These are phyloP conservation scores for Aspidiotus destructor DNA, from an alignment of 2,888 invertebrate genomes.

Conservation along the genomic window DNA sequence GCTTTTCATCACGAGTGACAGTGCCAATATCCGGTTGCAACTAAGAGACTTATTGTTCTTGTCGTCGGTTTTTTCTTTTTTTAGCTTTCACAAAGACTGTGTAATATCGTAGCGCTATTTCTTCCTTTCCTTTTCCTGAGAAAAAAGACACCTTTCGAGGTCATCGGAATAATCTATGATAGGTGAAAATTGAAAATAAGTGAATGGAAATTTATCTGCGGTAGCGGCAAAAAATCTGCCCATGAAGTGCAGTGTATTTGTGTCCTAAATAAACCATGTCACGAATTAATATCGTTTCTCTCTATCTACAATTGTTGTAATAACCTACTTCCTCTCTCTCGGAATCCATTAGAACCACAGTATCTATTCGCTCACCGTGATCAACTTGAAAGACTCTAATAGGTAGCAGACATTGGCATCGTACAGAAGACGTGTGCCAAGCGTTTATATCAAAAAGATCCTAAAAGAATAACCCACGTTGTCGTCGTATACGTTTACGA, in stretches of 20 bases:
- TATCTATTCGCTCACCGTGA: no score
- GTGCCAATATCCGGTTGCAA: no score
- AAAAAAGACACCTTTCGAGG: not conserved
- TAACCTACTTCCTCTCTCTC: conserved; percentile 19
- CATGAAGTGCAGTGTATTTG: not conserved
- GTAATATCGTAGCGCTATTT: not conserved
- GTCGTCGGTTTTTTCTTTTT: not conserved
- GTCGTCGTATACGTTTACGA: no score
- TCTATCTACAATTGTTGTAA: conserved; percentile 8
- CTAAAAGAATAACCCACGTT: no score
- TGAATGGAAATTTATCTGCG: not conserved
- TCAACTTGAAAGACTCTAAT: no score
- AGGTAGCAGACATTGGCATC: no score
- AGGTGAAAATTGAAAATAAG: conserved; percentile 14
- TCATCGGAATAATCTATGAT: not conserved
- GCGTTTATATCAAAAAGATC: no score
- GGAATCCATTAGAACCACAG: no score
- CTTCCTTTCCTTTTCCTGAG: not conserved
- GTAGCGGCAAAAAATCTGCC: not conserved
- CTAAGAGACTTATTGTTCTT: no score
- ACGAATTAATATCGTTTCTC: conserved; percentile 9
- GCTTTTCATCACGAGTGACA: no score
- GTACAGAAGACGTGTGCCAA: no score
- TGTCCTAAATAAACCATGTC: conserved; percentile 23
- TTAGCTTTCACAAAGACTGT: not conserved